phyloP scores from a whole-genome alignment of 2,113 vertebrate species.

The Macaca mulatta region DNA sequence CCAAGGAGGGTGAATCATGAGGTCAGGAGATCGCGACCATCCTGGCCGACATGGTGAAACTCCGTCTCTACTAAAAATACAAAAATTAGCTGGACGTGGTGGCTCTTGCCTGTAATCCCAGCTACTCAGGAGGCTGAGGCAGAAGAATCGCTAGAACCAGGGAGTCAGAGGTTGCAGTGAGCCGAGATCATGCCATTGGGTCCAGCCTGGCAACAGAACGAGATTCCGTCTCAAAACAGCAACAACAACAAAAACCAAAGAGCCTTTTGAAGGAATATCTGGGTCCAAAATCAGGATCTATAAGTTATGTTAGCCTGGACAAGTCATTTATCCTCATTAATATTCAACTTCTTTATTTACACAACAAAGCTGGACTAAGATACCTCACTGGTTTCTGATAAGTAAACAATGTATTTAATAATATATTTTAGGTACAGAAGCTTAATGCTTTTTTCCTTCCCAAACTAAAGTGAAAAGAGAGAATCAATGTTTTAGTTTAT shows the following conservation, averaged over 20 bases:
- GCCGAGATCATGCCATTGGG: background rate
- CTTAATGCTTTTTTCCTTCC: background rate
- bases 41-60: too few relatives aligned
- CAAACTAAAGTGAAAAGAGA: slow-evolving; percentile 37
- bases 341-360: background rate
- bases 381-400: background rate
- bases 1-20: background rate
- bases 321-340: background rate
- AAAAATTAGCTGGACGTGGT: too few relatives aligned
- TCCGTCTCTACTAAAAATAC: too few relatives aligned
- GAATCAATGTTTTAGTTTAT: background rate
- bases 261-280: background rate
- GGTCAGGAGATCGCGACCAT: too few relatives aligned
- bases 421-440: background rate
- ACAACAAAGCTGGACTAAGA: slow-evolving; percentile 7
- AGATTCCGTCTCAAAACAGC: background rate
- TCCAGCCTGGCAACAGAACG: too few relatives aligned
- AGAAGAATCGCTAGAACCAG: background rate
- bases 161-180: background rate
- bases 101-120: background rate
- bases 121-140: background rate
- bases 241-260: too few relatives aligned
- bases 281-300: background rate
- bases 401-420: background rate
- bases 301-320: background rate